phyloP scores from a whole-genome alignment of 1,140 invertebrate species.

The Brachionus plicatilis region DNA sequence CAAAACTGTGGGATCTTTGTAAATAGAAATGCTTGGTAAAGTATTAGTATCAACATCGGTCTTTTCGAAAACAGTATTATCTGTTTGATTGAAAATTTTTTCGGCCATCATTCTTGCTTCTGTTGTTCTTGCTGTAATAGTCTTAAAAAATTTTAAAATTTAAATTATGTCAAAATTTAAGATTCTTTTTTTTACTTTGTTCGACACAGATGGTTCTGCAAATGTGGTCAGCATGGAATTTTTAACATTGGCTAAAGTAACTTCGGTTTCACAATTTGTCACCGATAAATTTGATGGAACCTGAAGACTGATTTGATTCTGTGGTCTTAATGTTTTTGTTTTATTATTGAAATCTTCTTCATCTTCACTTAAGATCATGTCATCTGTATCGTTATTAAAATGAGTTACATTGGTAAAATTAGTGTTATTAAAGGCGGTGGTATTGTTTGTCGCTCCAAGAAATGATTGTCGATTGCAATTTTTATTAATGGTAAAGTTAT shows the following conservation, averaged over 20 bases:
- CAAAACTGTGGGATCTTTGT: not conserved
- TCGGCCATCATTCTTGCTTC: slow-evolving; percentile 18
- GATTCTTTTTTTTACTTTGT: not conserved
- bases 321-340: not conserved
- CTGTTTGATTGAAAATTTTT: slow-evolving; percentile 36
- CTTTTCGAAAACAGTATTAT: not conserved
- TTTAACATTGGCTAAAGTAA: not conserved
- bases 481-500: not conserved
- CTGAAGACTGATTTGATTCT: not conserved
- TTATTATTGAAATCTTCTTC: not conserved
- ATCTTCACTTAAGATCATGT: not conserved
- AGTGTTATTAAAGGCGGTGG: slow-evolving; percentile 7
- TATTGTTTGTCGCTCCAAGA: not conserved
- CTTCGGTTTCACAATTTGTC: not conserved
- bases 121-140: slow-evolving; percentile 2
- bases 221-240: slow-evolving; percentile 21
- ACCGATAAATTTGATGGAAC: not conserved
- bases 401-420: slow-evolving; percentile 10
- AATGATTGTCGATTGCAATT: not conserved
- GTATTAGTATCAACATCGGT: not conserved
- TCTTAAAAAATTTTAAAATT: not conserved
- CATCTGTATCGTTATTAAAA: slow-evolving; percentile 6
- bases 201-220: not conserved
- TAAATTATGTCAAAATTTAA: not conserved
- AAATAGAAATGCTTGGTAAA: slow-evolving; percentile 4